Evolutionary conservation across 2,797 vertebrate genomes (phyloP).

Genomic region (Schizothorax lantsangensis): DNA sequence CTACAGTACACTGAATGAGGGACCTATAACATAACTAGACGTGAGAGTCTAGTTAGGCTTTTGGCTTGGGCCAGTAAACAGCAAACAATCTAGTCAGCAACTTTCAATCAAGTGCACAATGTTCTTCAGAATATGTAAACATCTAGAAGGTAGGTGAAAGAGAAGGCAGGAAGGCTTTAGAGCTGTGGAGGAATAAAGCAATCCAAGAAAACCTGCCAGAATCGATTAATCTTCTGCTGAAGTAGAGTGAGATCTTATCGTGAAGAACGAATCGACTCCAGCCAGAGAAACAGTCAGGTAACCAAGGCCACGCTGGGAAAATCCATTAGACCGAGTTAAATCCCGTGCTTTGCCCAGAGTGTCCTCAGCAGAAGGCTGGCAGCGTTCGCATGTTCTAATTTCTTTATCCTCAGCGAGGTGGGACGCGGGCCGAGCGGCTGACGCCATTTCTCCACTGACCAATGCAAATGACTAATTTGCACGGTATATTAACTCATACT

Average conservation of each 20-base stretch:
- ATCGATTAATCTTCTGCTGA: not conserved
- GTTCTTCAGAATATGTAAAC: not conserved
- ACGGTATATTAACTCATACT: not conserved
- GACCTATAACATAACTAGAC: not conserved
- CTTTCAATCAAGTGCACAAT: not conserved
- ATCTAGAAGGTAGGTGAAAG: not conserved
- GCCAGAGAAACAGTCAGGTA: conserved; percentile 29
- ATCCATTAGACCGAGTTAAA: conserved; percentile 58
- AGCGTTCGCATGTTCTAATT: not conserved
- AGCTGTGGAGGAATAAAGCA: not conserved
- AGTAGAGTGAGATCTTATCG: not conserved
- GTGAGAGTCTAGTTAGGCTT: not conserved
- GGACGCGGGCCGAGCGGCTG: not conserved
- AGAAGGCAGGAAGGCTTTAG: not conserved
- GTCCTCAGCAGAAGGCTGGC: conserved; percentile 43
- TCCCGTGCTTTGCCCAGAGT: conserved; percentile 53
- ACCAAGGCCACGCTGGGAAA: conserved; percentile 54
- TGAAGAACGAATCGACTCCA: conserved; percentile 23
- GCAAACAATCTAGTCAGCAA: not conserved
- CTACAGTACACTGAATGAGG: not conserved
- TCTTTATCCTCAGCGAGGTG: conserved; percentile 5
- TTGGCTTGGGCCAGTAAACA: no score
- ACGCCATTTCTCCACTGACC: conserved; percentile 11
- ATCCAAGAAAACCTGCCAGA: not conserved
- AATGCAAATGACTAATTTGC: not conserved